Evolutionary conservation across 2,113 vertebrate species (phyloP).

Genomic region (Coracopsis vasa): DNA sequence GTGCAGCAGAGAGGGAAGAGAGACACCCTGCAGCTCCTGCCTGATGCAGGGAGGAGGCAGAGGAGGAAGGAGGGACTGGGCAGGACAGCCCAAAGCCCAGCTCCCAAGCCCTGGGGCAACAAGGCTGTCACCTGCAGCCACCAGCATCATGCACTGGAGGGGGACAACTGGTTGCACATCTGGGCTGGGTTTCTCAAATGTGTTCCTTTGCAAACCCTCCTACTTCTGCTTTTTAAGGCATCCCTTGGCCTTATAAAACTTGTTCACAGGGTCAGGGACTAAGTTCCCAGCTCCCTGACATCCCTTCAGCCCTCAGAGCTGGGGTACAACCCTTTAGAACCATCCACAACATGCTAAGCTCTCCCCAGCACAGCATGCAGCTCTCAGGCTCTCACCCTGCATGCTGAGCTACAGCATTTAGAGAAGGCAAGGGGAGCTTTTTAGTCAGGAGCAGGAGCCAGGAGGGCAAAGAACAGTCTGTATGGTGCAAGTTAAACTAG

Average conservation of each 20-base stretch:
- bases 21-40: background rate
- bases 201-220: background rate
- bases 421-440: background rate
- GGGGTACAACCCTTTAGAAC: background rate
- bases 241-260: background rate
- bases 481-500: fast-evolving
- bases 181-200: fast-evolving
- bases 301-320: no score
- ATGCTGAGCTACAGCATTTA: background rate
- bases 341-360: fast-evolving
- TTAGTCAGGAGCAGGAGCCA: background rate
- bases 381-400: background rate
- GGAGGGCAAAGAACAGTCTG: background rate
- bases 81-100: background rate
- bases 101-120: background rate
- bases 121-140: background rate
- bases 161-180: no score
- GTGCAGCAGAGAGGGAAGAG: background rate
- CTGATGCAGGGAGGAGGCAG: background rate
- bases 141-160: fast-evolving
- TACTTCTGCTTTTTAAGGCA: background rate
- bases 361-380: background rate
- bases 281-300: background rate
- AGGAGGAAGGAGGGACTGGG: background rate
- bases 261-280: background rate